Percentiles rank a stretch among this genome's conserved stretches.
Evolutionary conservation across 2,113 vertebrate species (phyloP).

Genomic region (Lanius ludovicianus): DNA sequence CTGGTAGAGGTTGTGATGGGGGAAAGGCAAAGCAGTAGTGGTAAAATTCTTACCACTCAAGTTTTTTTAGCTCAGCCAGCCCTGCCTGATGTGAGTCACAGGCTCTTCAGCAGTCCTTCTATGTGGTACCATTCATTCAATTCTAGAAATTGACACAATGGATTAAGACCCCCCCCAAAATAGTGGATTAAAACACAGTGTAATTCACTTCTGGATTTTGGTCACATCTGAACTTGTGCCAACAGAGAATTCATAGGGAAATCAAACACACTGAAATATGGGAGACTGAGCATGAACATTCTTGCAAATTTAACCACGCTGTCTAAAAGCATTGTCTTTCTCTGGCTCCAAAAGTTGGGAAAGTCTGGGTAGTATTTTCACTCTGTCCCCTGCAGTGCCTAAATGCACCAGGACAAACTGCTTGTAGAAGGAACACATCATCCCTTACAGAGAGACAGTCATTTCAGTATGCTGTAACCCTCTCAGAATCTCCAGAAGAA

Average conservation of each 20-base stretch:
- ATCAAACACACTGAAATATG: neutral
- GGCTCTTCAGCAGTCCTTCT: neutral
- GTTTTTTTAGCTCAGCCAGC: neutral
- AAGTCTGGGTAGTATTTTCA: neutral
- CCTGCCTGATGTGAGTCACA: neutral
- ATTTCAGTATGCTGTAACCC: neutral
- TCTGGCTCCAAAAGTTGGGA: neutral
- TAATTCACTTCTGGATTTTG: neutral
- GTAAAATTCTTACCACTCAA: neutral
- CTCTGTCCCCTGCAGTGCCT: neutral
- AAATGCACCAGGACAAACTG: neutral
- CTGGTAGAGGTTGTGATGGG: neutral
- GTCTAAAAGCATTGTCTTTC: neutral
- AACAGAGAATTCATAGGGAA: neutral
- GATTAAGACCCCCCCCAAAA: neutral
- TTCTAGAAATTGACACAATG: neutral
- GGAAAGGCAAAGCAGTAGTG: neutral
- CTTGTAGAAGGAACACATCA: neutral
- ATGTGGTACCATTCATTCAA: neutral
- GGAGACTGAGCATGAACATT: neutral
- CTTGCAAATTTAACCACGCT: neutral
- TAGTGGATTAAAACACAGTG: neutral
- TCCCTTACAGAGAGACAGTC: neutral
- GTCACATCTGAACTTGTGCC: neutral
- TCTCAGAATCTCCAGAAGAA: neutral